Base-by-base conservation (phyloP, 2,797 vertebrate species). In the Nothura maculosa region DNA sequence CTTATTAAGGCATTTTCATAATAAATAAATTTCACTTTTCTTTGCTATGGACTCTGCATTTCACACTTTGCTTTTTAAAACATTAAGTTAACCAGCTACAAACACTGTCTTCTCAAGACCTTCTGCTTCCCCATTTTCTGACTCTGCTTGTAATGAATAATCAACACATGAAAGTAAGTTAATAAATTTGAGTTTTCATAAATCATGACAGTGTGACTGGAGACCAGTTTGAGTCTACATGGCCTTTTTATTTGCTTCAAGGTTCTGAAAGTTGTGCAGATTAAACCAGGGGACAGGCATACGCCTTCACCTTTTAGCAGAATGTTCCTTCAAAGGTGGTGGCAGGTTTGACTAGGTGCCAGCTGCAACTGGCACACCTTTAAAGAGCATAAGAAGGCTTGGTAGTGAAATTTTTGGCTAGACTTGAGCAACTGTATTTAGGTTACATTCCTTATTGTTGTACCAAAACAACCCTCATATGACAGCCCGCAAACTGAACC, bases 261-360 rank as follows among this genome's bases (percentile, higher is more conserved):
- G 74, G 66, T 36, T 58, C 78, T 54, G 89, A 85, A 81, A 55
- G 25, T 66, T 68, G 10, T 28, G 42, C 62, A 90, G 63, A 77
- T 30, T 38, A 93, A 93, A 91, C n/a, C 87, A 72, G 40, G 47
- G 25, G n/a, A 50, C 76, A 91, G 91, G 21, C 60, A 82, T 64
- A 90, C 28, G n/a, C 63, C 47, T 60, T 64, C 83, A 89, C 67
- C 76, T 96, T 93, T 86, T 61, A 94, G 66, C 30, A 86, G 58
- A 73, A 94, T 6, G 6, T 64, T 90, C 67, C 94, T 95, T 91
- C 55, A 45, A 90, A 81, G 88, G 52, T 76, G 90, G 89, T 74
- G 95, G 94, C 48, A 92, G 27, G 36, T 67, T 97, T 97, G 94
- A 94, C 10, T 74, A 62, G 60, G 24, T 74, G 84, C 67, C 75